Conservation (phyloP, 2,797 vertebrate species). For the Halcyon smyrnensis region DNA sequence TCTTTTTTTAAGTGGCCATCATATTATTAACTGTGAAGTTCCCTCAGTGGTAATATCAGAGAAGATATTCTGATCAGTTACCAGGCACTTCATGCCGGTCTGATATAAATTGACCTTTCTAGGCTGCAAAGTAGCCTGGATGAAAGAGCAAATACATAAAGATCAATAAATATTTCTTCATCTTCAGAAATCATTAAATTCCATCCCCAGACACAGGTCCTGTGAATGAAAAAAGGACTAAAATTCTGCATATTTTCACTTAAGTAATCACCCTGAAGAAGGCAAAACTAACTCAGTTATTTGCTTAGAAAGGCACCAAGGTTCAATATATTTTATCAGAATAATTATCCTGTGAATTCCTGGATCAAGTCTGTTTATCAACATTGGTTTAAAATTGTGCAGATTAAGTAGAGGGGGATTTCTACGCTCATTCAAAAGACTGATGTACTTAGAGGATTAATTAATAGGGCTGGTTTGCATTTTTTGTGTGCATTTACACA, state of each 20-base stretch:
- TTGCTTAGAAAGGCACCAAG: background rate
- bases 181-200: slow-evolving; percentile 33
- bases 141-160: slow-evolving; percentile 33
- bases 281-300: background rate
- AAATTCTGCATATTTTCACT: background rate
- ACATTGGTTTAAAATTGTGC: background rate
- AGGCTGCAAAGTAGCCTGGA: slow-evolving; percentile 11
- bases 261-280: background rate
- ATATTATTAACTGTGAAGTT: background rate
- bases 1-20: background rate
- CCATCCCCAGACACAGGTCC: background rate
- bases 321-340: background rate
- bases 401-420: background rate
- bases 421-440: background rate
- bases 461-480: background rate
- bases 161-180: slow-evolving; percentile 49
- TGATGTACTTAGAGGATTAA: background rate
- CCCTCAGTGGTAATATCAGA: background rate
- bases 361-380: background rate
- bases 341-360: background rate
- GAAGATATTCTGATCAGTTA: background rate
- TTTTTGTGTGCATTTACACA: background rate
- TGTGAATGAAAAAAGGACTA: background rate
- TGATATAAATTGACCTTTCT: slow-evolving; percentile 52
- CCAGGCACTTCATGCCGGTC: background rate